phyloP scores from a whole-genome alignment of 2,113 vertebrate genomes.

The Myiagra hebetior region DNA sequence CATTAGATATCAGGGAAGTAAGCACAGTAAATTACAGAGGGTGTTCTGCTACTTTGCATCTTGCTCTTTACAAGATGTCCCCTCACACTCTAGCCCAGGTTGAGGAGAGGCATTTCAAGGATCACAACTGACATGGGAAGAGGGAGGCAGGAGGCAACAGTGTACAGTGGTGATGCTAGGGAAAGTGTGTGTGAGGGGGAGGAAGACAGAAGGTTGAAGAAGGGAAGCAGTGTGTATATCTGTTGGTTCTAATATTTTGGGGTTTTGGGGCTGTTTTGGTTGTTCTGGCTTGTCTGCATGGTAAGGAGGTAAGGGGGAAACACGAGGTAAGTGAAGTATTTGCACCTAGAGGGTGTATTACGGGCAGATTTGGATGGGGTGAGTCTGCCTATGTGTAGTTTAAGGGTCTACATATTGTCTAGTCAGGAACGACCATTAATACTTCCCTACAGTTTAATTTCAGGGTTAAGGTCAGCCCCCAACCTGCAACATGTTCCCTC shows the following conservation, averaged over 20 bases:
- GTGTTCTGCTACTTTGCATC: background rate
- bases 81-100: background rate
- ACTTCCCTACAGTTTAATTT: background rate
- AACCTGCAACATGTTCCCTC: background rate
- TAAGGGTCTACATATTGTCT: background rate
- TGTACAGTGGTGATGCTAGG: background rate
- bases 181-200: background rate
- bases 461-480: background rate
- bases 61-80: background rate
- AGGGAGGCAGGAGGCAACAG: background rate
- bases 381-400: background rate
- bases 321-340: background rate
- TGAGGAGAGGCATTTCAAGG: background rate
- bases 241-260: background rate
- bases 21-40: background rate
- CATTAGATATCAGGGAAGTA: background rate
- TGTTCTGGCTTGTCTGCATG: background rate
- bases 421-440: background rate
- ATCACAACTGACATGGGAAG: background rate
- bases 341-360: background rate
- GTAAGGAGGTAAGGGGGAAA: background rate
- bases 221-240: background rate
- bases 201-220: background rate
- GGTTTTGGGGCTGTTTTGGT: background rate
- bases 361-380: background rate